Base-by-base conservation (phyloP, 2,888 invertebrate genomes). In the Drosophila algonquin region DNA sequence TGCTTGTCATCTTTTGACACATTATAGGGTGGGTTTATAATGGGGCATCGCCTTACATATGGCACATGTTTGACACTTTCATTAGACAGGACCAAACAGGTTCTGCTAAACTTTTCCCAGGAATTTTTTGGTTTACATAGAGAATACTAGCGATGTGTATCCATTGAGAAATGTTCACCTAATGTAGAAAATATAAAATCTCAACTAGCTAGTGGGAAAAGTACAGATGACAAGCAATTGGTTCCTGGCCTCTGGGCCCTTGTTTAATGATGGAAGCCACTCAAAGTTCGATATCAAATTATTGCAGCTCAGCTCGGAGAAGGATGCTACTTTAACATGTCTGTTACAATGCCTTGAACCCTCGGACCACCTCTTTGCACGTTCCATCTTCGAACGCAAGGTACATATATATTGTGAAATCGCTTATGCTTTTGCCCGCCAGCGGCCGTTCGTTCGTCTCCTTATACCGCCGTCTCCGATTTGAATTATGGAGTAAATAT, bases 261-360 rank as follows among this genome's bases (percentile, higher is more conserved):
- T 7, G 56, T 53, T 62, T 60, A 59, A 58, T 56, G 53, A 73
- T 58, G 67, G 21, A 67, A 71, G 68, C 69, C 72, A 68, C 64
- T 73, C 59, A 77, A 72, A 63, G 73, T 80, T 82, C 63, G 76
- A 67, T 78, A 65, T 55, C 73, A 69, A 81, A 83, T 74, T 80
- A 82, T 76, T 55, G 69, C 63, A 46, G 32, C 64, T 78, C 32
- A 18, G 18, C 18, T 18, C 18, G 18, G 18, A 18, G 18, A 18
- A 18, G 18, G 18, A 18, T 18, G 18, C 18, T 1, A 18, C 18
- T 1, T 18, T 1, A 18, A 18, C 18, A 18, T 18, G 18, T 0
- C 18, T 1, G 18, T 18, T 18, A 0, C 18, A 18, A 18, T 18
- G 18, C 18, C 1, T 18, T 1, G 18, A 1, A 18, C 18, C 18